Evolutionary conservation across 1,140 invertebrate species (phyloP).

Genomic region (Leptopilina boulardi): DNA sequence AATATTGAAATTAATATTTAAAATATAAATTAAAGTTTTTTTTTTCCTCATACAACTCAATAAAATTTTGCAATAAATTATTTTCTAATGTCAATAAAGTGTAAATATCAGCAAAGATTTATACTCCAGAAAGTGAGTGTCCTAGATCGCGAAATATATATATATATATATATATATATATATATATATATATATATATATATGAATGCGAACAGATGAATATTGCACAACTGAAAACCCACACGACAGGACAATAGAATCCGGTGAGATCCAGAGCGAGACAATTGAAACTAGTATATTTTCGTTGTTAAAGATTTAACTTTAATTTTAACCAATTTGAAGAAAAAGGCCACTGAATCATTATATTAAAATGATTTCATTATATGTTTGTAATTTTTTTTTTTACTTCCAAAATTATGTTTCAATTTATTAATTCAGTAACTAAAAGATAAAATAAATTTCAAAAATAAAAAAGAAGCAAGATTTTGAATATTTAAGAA

Average conservation of each 20-base stretch:
- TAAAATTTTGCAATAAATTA: slow-evolving; percentile 35
- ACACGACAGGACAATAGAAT: slow-evolving; percentile 63
- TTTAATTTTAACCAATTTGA: neutral
- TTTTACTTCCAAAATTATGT: too few relatives aligned
- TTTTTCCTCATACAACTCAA: neutral
- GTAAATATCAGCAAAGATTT: neutral
- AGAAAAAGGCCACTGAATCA: neutral
- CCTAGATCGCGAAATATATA: slow-evolving; percentile 45
- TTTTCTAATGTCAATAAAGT: slow-evolving; percentile 42
- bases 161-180: slow-evolving; percentile 4
- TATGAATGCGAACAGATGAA: slow-evolving; percentile 23
- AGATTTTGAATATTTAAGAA: too few relatives aligned
- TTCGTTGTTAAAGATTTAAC: slow-evolving; percentile 35
- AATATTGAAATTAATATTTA: too few relatives aligned
- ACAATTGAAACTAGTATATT: slow-evolving; percentile 58
- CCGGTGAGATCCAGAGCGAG: slow-evolving; percentile 63
- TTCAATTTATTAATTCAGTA: too few relatives aligned
- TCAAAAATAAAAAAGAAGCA: too few relatives aligned
- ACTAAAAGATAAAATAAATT: too few relatives aligned
- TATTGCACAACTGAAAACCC: slow-evolving; percentile 60
- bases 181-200: slow-evolving; percentile 37
- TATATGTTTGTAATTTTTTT: slow-evolving; percentile 32
- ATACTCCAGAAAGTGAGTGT: slow-evolving; percentile 38
- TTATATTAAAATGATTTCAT: slow-evolving; percentile 13
- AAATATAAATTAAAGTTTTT: too few relatives aligned